Conservation (phyloP, 2,797 vertebrate species). For the Adelosebastes latens region DNA sequence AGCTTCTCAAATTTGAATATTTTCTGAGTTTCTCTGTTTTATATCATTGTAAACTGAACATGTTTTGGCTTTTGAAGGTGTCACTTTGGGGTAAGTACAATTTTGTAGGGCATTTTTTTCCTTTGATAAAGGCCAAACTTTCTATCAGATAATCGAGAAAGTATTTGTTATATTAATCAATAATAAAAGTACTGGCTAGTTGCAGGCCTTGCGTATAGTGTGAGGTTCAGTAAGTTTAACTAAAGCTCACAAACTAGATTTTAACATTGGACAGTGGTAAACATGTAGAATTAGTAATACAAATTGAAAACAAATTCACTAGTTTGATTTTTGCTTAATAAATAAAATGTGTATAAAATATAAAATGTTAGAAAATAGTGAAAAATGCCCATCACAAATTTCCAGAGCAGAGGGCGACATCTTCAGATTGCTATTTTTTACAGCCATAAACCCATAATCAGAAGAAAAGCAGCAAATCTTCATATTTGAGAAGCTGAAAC, state of each 20-base stretch:
- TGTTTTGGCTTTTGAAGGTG: background rate
- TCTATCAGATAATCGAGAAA: background rate
- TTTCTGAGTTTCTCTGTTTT: background rate
- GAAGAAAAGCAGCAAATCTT: background rate
- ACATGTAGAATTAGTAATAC: background rate
- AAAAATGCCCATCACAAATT: background rate
- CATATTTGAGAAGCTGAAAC: background rate
- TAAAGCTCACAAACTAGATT: background rate
- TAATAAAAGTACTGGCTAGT: background rate
- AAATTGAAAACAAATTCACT: background rate
- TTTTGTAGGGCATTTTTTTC: background rate
- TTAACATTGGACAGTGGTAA: background rate
- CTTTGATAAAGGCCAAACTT: background rate
- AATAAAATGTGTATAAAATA: background rate
- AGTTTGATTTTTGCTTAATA: background rate
- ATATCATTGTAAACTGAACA: background rate
- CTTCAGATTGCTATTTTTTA: background rate
- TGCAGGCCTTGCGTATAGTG: background rate
- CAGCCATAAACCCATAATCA: background rate
- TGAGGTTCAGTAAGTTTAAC: background rate
- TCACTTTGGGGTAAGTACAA: background rate
- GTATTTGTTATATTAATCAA: fast-evolving
- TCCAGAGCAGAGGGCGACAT: background rate
- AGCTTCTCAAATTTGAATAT: background rate
- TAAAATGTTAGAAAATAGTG: background rate